Evolutionary conservation across 2,797 vertebrate genomes (phyloP).

Genomic region (Sebastes oblongus): DNA sequence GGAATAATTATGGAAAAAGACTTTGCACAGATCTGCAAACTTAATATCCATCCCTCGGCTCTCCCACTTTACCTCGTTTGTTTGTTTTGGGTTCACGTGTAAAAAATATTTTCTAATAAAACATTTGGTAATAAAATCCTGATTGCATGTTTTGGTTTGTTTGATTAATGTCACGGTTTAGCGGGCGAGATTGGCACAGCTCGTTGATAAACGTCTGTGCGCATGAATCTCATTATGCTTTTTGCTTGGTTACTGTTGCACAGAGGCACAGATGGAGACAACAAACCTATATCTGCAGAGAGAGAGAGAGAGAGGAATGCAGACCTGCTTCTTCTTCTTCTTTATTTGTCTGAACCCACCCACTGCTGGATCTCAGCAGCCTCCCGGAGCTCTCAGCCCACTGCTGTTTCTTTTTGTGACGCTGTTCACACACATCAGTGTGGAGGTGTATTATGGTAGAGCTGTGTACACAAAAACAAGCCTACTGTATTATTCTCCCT

Average conservation of each 20-base stretch:
- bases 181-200: slow-evolving; percentile 12
- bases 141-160: slow-evolving; percentile 42
- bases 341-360: slow-evolving; percentile 52
- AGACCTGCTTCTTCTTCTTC: slow-evolving; percentile 36
- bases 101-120: slow-evolving; percentile 75
- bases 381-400: slow-evolving; percentile 48
- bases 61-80: slow-evolving; percentile 8
- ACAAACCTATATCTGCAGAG: slow-evolving; percentile 30
- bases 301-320: background rate
- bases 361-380: slow-evolving; percentile 54
- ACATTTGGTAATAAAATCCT: slow-evolving; percentile 67
- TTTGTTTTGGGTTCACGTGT: slow-evolving; percentile 61
- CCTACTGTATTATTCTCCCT: slow-evolving; percentile 28
- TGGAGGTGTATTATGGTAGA: slow-evolving; percentile 54
- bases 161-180: slow-evolving; percentile 51
- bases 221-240: slow-evolving; percentile 41
- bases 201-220: slow-evolving; percentile 30
- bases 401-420: slow-evolving; percentile 46
- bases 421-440: slow-evolving; percentile 37
- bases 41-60: slow-evolving; percentile 2
- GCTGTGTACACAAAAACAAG: slow-evolving; percentile 47
- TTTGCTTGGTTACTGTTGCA: slow-evolving; percentile 45
- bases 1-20: slow-evolving; percentile 7
- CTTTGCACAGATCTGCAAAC: slow-evolving; percentile 14
- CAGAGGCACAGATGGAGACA: slow-evolving; percentile 39